These are phyloP conservation scores for Glossosoma conforme DNA, from an alignment of 1,140 invertebrate genomes.

Conservation along the genomic window DNA sequence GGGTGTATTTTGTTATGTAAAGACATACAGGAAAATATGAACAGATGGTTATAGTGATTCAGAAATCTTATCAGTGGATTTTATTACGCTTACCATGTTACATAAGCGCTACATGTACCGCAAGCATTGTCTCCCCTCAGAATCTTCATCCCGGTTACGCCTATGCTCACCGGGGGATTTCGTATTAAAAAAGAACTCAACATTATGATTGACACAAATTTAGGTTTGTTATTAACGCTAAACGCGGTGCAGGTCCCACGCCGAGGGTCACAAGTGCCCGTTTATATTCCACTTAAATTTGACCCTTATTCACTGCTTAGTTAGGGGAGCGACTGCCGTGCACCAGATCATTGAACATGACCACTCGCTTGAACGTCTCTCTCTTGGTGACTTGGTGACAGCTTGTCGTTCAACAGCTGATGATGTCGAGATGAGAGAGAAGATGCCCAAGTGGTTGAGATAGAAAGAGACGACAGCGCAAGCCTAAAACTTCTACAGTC, in stretches of 20 bases:
- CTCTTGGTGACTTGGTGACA: constrained; percentile 20
- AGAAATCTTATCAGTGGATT: too few species aligned
- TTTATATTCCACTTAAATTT: constrained; percentile 4
- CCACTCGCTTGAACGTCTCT: constrained; percentile 18
- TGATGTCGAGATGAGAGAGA: constrained; percentile 23
- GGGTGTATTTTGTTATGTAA: too few species aligned
- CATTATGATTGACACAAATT: constrained; percentile 31
- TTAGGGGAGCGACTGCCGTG: too few species aligned
- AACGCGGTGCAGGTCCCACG: constrained; percentile 1
- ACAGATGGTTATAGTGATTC: too few species aligned
- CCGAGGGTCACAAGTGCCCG: neutral
- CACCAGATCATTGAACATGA: too few species aligned
- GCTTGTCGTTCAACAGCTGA: constrained; percentile 15
- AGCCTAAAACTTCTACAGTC: too few species aligned
- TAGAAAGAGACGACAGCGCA: constrained; percentile 20
- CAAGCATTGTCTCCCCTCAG: too few species aligned
- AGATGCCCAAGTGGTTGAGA: constrained; percentile 28
- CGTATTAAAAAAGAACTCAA: constrained; percentile 15
- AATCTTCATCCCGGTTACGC: constrained; percentile 5
- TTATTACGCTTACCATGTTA: too few species aligned
- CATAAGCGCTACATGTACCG: too few species aligned
- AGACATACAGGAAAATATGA: too few species aligned
- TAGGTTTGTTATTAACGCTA: constrained; percentile 24
- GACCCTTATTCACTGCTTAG: too few species aligned
- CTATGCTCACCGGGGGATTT: constrained; percentile 2